Conservation (phyloP, 2,888 invertebrate species). For the Phortica okadai region DNA sequence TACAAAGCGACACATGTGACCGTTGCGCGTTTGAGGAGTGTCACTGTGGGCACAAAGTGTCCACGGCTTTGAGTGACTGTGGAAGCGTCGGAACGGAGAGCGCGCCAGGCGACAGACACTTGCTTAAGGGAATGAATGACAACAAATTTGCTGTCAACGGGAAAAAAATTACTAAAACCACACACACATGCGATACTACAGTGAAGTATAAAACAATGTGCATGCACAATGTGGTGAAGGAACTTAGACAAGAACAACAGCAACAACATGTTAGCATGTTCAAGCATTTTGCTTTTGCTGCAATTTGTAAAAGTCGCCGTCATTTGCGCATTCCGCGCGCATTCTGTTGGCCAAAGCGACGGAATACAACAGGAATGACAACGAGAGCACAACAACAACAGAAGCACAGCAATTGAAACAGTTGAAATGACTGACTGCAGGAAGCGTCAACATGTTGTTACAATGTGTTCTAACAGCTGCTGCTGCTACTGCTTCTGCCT, state of each 20-base stretch:
- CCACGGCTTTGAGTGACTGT: too few species aligned
- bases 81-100: too few species aligned
- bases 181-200: not conserved
- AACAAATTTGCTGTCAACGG: not conserved
- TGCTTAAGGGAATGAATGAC: not conserved
- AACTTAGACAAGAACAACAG: not conserved
- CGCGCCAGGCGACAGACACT: not conserved
- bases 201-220: not conserved
- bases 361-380: not conserved
- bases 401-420: not conserved
- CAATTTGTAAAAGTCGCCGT: conserved; percentile 23
- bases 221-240: not conserved
- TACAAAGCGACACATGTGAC: not conserved
- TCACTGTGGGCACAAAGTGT: too few species aligned
- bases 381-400: not conserved
- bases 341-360: not conserved
- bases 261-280: not conserved
- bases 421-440: not conserved
- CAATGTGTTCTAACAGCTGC: conserved; percentile 9
- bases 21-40: too few species aligned
- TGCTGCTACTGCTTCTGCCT: not conserved
- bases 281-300: conserved; percentile 10
- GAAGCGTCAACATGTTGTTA: conserved; percentile 4
- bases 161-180: not conserved
- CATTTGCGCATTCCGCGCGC: not conserved